Conservation (phyloP, 2,113 vertebrate species). For the Isurus oxyrinchus region DNA sequence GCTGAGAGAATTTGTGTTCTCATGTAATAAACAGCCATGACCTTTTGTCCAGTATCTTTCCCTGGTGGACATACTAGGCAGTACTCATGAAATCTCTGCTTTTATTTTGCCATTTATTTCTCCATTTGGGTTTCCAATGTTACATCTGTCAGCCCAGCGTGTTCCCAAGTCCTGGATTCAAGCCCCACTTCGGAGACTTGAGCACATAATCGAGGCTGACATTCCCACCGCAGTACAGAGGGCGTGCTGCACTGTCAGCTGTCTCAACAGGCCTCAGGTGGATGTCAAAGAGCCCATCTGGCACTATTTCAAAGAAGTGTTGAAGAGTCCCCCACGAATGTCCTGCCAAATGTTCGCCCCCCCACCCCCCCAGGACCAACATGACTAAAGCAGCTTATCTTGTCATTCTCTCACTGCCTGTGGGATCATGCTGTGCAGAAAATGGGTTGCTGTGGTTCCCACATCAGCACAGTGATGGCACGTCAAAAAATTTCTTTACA, state of each 20-base stretch:
- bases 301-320: background rate
- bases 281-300: background rate
- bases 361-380: too few relatives aligned
- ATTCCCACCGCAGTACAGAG: background rate
- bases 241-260: background rate
- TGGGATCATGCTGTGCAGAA: background rate
- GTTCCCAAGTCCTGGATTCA: background rate
- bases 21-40: background rate
- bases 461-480: background rate
- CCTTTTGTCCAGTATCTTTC: background rate
- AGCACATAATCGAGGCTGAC: background rate
- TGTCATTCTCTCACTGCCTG: background rate
- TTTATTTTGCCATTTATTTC: background rate
- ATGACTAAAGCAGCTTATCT: background rate
- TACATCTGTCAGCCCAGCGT: background rate
- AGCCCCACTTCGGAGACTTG: background rate
- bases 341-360: background rate
- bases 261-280: background rate
- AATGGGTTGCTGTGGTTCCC: background rate
- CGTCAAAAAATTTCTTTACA: background rate
- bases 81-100: background rate
- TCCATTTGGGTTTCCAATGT: background rate
- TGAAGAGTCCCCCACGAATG: background rate
- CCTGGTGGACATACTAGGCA: background rate
- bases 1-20: background rate